Conservation (phyloP, 2,888 invertebrate species). For the Cynaeus angustus region DNA sequence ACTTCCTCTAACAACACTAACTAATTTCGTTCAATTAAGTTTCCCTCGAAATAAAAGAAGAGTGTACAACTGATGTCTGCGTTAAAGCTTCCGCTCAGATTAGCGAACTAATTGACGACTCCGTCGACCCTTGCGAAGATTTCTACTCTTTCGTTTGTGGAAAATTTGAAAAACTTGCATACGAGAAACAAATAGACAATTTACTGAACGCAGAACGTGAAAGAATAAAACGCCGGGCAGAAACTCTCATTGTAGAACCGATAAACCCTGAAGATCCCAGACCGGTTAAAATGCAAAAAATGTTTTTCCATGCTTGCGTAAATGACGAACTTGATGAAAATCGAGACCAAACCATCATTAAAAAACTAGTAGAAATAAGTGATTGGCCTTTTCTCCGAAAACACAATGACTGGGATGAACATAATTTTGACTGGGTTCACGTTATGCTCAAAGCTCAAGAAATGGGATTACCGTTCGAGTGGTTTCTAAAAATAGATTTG, state of each 20-base stretch:
- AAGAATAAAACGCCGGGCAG: conserved; percentile 12
- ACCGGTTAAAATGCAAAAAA: conserved; percentile 51
- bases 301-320: conserved; percentile 59
- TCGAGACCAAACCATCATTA: conserved; percentile 51
- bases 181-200: conserved; percentile 66
- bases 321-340: conserved; percentile 54
- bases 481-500: conserved; percentile 54
- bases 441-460: conserved; percentile 58
- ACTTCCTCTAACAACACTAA: background rate
- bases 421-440: conserved; percentile 60
- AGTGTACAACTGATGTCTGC: conserved; percentile 17
- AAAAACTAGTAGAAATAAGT: conserved; percentile 57
- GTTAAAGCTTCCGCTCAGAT: conserved; percentile 78
- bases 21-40: background rate
- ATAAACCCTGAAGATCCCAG: conserved; percentile 16
- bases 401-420: conserved; percentile 55
- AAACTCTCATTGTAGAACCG: conserved; percentile 20
- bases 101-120: conserved; percentile 78
- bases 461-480: conserved; percentile 57
- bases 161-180: conserved; percentile 77
- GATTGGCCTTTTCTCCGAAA: conserved; percentile 63
- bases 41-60: conserved; percentile 12
- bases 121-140: conserved; percentile 83
- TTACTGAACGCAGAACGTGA: conserved; percentile 4
- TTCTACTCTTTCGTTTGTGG: conserved; percentile 87